phyloP scores from a whole-genome alignment of 2,797 vertebrate species.

The Rhinogobio ventralis region DNA sequence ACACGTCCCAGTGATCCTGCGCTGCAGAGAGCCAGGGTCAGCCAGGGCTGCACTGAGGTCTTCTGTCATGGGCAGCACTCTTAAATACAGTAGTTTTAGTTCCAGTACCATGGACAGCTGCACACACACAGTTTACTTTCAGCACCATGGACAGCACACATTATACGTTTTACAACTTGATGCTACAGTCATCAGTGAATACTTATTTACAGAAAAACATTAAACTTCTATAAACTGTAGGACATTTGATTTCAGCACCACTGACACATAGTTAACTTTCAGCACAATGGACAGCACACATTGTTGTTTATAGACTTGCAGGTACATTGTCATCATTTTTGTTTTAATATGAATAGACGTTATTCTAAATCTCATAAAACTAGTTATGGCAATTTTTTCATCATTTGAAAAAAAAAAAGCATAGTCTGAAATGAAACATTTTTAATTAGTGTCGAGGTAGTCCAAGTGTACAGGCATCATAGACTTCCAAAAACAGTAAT shows the following conservation, averaged over 20 bases:
- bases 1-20: conserved; percentile 67
- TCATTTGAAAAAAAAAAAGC: conserved; percentile 5
- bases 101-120: conserved; percentile 49
- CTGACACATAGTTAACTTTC: not conserved
- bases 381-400: not conserved
- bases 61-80: conserved; percentile 67
- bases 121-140: not conserved
- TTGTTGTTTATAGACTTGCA: not conserved
- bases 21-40: conserved; percentile 57
- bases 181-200: not conserved
- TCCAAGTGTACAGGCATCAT: not conserved
- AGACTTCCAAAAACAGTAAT: not conserved
- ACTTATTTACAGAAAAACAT: not conserved
- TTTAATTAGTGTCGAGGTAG: not conserved
- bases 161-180: conserved; percentile 1
- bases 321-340: not conserved
- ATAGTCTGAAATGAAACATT: not conserved
- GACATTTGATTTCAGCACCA: not conserved
- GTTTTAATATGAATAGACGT: not conserved
- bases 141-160: conserved; percentile 1
- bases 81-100: conserved; percentile 72
- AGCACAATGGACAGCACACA: not conserved
- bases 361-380: not conserved
- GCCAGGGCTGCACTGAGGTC: conserved; percentile 66
- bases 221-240: not conserved